Conservation (phyloP, 2,113 vertebrate genomes). For the Gallinago media region DNA sequence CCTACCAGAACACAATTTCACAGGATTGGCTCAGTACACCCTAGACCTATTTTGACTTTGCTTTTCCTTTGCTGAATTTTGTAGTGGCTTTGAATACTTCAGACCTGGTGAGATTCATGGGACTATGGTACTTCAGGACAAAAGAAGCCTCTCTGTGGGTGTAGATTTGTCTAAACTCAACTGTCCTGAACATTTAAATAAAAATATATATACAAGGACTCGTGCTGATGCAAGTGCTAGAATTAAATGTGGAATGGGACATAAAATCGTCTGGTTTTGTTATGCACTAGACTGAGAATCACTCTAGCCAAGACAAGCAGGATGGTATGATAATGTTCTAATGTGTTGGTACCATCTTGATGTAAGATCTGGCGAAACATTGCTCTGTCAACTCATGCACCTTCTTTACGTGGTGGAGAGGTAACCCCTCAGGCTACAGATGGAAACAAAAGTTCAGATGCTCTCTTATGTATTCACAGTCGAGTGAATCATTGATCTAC, state of each 20-base stretch:
- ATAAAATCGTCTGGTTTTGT: not conserved
- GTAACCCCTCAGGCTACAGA: not conserved
- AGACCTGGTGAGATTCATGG: not conserved
- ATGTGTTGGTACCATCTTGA: not conserved
- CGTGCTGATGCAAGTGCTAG: not conserved
- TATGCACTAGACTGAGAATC: not conserved
- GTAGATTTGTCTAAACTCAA: not conserved
- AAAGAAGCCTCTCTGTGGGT: not conserved
- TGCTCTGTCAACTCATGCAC: not conserved
- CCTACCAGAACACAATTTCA: not conserved
- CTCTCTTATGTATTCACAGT: not conserved
- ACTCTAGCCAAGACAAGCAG: not conserved
- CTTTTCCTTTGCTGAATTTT: not conserved
- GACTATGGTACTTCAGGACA: not conserved
- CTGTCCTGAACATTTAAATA: not conserved
- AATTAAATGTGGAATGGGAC: not conserved
- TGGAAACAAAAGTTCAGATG: not conserved
- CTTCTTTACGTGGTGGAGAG: not conserved
- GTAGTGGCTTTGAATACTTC: not conserved
- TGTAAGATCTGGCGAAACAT: not conserved
- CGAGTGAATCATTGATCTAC: too few species aligned
- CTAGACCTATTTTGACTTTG: not conserved
- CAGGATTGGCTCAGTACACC: not conserved
- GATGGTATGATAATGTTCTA: not conserved
- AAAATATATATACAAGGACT: not conserved